These are phyloP conservation scores for Drosophila robusta DNA, from an alignment of 2,888 invertebrate genomes.

Conservation along the genomic window DNA sequence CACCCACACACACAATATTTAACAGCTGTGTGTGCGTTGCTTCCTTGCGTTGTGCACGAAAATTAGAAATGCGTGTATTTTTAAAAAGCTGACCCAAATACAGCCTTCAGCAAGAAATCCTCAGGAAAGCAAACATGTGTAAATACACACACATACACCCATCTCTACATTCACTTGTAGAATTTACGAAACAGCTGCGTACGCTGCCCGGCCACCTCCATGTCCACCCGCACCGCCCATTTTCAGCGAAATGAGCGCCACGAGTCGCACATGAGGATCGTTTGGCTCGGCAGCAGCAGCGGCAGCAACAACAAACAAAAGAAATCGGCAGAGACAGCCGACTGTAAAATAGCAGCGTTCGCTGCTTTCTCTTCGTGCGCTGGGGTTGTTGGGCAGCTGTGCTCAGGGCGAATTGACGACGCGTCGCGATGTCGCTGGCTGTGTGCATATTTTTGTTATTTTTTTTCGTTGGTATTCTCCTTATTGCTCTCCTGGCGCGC, in stretches of 20 bases:
- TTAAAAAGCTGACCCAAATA: conserved; percentile 74
- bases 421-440: conserved; percentile 36
- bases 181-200: conserved; percentile 28
- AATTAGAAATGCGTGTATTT: conserved; percentile 71
- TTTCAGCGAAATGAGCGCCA: conserved; percentile 1
- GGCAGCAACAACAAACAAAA: conserved; percentile 50
- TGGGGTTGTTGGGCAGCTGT: conserved; percentile 33
- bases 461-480: conserved; percentile 53
- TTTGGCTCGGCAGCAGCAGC: conserved; percentile 9
- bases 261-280: conserved; percentile 48
- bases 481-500: conserved; percentile 74
- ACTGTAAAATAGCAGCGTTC: conserved; percentile 40
- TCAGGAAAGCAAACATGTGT: conserved; percentile 33
- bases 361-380: conserved; percentile 72
- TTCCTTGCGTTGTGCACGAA: conserved; percentile 64
- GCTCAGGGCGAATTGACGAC: conserved; percentile 50
- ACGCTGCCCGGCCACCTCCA: conserved; percentile 27
- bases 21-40: conserved; percentile 27
- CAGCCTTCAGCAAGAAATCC: conserved; percentile 56
- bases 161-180: conserved; percentile 13
- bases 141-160: not conserved
- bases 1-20: conserved; percentile 19
- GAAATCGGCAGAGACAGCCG: conserved; percentile 27
- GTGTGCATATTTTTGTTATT: conserved; percentile 52
- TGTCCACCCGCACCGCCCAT: conserved; percentile 61